A percentile compares a stretch with the other conserved stretches of the same genome.
Evolutionary conservation across 2,113 vertebrate species (phyloP).

Genomic region (Peromyscus leucopus): DNA sequence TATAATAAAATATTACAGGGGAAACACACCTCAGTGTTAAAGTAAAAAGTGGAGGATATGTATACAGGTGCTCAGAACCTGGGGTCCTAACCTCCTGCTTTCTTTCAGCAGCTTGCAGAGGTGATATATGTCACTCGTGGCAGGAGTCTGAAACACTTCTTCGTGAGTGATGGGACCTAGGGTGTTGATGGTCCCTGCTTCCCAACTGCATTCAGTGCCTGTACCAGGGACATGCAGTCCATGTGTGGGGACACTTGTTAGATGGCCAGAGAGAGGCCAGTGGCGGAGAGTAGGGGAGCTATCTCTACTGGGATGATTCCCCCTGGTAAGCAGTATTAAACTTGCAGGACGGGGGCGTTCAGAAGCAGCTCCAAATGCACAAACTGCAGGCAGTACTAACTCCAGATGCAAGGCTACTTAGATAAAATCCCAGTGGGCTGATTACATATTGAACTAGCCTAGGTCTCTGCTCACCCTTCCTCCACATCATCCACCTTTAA

Average conservation of each 20-base stretch:
- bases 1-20: background rate
- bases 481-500: background rate
- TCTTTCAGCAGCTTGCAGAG: background rate
- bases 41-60: background rate
- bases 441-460: background rate
- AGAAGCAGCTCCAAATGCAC: background rate
- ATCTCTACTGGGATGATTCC: background rate
- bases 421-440: background rate
- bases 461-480: background rate
- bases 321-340: background rate
- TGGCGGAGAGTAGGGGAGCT: background rate
- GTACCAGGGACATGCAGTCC: background rate
- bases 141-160: background rate
- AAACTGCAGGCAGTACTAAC: background rate
- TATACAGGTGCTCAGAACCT: background rate
- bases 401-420: background rate
- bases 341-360: background rate
- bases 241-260: background rate
- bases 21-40: background rate
- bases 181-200: too few species aligned
- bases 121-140: background rate
- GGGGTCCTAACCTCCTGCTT: background rate
- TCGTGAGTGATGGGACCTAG: background rate
- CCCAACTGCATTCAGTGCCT: background rate
- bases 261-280: background rate